Percentiles rank a stretch among this genome's conserved stretches.
Conservation (phyloP, 2,113 vertebrate species). For the Tyrannus savana region DNA sequence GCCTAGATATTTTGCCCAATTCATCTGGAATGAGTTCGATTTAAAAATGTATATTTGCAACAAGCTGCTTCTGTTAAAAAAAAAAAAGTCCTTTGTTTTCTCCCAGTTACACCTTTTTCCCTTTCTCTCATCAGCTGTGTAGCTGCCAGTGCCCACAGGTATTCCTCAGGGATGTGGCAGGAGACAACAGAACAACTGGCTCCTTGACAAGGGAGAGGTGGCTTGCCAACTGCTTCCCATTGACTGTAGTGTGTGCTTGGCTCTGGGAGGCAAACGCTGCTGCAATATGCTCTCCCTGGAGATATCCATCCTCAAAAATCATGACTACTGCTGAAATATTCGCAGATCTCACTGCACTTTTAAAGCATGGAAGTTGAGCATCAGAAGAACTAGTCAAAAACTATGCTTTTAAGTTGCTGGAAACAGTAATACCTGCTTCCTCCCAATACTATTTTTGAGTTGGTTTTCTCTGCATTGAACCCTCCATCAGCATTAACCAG, state of each 20-base stretch:
- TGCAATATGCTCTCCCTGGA: conserved; percentile 45
- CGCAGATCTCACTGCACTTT: background rate
- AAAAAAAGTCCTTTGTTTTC: background rate
- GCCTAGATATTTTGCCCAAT: conserved; percentile 71
- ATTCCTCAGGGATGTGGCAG: conserved; percentile 61
- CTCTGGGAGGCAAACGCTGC: conserved; percentile 34
- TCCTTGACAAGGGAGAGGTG: conserved; percentile 65
- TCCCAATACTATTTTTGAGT: background rate
- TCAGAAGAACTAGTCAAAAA: background rate
- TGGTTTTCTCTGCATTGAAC: background rate
- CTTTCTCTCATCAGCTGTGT: background rate
- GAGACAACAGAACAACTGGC: conserved; percentile 51
- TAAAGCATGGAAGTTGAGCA: background rate
- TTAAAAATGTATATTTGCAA: background rate
- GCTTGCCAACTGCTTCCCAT: conserved; percentile 65
- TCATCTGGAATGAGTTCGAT: conserved; percentile 70
- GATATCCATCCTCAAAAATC: conserved; percentile 14
- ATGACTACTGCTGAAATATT: conserved; percentile 34
- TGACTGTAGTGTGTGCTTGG: conserved; percentile 62
- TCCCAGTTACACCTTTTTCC: conserved; percentile 4
- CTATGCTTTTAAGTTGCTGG: background rate
- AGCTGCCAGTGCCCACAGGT: conserved; percentile 67
- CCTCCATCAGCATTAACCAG: background rate
- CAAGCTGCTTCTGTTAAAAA: conserved; percentile 45
- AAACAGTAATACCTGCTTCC: background rate